A percentile compares a stretch with the other conserved stretches of the same genome.
Evolutionary conservation across 2,888 invertebrate species (phyloP).

Genomic region (Beris morrisii): DNA sequence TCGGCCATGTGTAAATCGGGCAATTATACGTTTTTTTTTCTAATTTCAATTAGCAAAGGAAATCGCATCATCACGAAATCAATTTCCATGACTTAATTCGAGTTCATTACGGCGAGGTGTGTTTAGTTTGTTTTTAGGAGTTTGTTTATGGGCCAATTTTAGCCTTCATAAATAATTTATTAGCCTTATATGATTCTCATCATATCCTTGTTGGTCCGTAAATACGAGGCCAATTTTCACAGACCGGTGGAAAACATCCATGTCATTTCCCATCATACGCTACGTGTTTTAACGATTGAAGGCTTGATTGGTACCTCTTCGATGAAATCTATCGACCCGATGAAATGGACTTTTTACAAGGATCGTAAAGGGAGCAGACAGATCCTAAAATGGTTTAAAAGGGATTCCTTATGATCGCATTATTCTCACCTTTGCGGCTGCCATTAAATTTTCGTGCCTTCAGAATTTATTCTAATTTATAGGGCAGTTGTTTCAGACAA

Average conservation of each 20-base stretch:
- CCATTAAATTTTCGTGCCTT: neutral
- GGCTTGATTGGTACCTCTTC: neutral
- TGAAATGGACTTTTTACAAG: neutral
- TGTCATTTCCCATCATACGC: slow-evolving; percentile 6
- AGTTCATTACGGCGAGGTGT: neutral
- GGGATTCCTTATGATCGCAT: slow-evolving; percentile 11
- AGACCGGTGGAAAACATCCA: neutral
- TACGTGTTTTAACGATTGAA: too few relatives aligned
- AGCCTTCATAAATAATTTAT: slow-evolving; percentile 27
- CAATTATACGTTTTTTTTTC: slow-evolving; percentile 3
- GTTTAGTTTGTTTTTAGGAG: neutral
- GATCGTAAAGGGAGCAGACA: slow-evolving; percentile 20
- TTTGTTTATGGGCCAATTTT: slow-evolving; percentile 10
- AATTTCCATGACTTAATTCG: slow-evolving; percentile 10
- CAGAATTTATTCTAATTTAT: too few relatives aligned
- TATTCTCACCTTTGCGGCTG: slow-evolving; percentile 27
- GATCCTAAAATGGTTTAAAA: neutral
- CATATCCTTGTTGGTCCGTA: neutral
- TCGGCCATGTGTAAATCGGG: neutral
- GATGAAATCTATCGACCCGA: neutral
- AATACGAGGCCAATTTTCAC: slow-evolving; percentile 3
- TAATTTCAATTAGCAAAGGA: slow-evolving; percentile 10
- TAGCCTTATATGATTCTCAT: neutral
- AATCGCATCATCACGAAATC: slow-evolving; percentile 23
- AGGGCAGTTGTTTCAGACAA: neutral